Base-by-base conservation (phyloP, 2,888 invertebrate genomes). In the Caenorhabditis sp. region DNA sequence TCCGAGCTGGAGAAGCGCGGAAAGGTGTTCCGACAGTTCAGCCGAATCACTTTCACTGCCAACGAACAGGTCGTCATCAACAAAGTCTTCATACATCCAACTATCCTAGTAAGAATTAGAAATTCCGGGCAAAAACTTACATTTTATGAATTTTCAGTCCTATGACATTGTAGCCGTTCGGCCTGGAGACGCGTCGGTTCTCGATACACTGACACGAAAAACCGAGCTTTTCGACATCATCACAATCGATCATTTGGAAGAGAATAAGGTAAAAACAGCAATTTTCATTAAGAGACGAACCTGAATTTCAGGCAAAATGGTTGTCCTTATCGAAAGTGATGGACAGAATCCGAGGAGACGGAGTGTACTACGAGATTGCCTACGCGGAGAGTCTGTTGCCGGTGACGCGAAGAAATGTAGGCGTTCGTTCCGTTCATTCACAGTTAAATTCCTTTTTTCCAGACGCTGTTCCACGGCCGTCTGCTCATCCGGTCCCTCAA, bases 121-220 rank as follows among this genome's bases (percentile, higher is more conserved):
- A 30, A 50, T 39, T 13, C 46, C 1, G 59, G n/a, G 22, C 32
- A 32, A 52, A 62, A 46, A 24, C 3, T 50, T 20, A 7, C 1
- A 32, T 26, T 24, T n/a, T 17, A 30, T 43, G n/a, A 39, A 46
- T 11, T 55, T 68, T 52, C 63, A 73, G 73, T 45, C 78, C 8
- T 89, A 80, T 58, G 89, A 89, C 56, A 72, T 89, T 22, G 63
- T 89, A 4, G 88, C 87, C 8, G 80, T 89, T 22, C 81, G 86
- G 2, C 84, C 86, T 5, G 79, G 76, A 35, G 84, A 85, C 55
- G 83, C 85, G 46, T 56, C 80, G 8, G 84, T 89, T 37, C 56
- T 89, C 30, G 83, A 81, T n/a, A 88, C 88, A 11, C 59, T 89
- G 20, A 63, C 85, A 2, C 68, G 84, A 17, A 89, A 89, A 78